These are phyloP conservation scores for Drosophila navojoa DNA, from an alignment of 1,140 invertebrate genomes.

Conservation along the genomic window DNA sequence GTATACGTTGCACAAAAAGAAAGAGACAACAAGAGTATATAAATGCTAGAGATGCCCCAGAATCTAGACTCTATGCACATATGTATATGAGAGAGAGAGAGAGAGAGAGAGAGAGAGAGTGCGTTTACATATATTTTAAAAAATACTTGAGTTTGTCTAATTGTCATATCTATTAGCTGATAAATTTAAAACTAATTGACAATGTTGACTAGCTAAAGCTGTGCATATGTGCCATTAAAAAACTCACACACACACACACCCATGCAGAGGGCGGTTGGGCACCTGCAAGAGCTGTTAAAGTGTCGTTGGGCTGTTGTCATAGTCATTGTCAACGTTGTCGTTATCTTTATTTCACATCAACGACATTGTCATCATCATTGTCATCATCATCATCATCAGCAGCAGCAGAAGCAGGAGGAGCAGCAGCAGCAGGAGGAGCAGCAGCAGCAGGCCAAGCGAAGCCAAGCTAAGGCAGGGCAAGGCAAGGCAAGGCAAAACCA, in stretches of 20 bases:
- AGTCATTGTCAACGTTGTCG: constrained; percentile 81
- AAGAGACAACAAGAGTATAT: constrained; percentile 11
- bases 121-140: too few relatives aligned
- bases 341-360: constrained; percentile 81
- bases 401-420: constrained; percentile 41
- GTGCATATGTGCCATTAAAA: neutral
- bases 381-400: constrained; percentile 65
- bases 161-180: constrained; percentile 6
- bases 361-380: constrained; percentile 78
- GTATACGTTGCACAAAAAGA: neutral
- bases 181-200: constrained; percentile 17
- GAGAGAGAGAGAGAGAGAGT: too few relatives aligned
- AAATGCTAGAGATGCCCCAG: constrained; percentile 4
- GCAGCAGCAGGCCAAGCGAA: constrained; percentile 30
- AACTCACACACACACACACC: neutral
- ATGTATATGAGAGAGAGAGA: too few relatives aligned
- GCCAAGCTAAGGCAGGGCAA: too few relatives aligned
- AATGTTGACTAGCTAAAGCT: neutral
- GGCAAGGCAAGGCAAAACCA: too few relatives aligned
- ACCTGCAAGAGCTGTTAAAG: constrained; percentile 79
- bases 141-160: neutral
- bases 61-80: too few relatives aligned
- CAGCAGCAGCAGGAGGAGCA: constrained; percentile 40
- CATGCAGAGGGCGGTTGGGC: constrained; percentile 21
- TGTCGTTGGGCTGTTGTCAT: constrained; percentile 79